A percentile compares a stretch with the other conserved stretches of the same genome.
Evolutionary conservation across 2,797 vertebrate species (phyloP).

Genomic region (Fringilla coelebs): DNA sequence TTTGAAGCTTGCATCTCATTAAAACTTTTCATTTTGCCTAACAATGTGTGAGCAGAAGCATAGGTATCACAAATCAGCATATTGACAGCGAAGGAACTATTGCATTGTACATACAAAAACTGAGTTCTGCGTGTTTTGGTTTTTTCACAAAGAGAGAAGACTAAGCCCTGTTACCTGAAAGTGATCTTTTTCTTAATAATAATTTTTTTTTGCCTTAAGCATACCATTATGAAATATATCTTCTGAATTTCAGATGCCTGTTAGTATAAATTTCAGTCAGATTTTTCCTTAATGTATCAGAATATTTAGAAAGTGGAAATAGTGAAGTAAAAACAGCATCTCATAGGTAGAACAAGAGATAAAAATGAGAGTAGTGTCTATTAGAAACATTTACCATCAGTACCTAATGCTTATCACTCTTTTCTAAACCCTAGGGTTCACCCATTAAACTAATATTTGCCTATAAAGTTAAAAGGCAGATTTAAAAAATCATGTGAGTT

Average conservation of each 20-base stretch:
- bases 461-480: neutral
- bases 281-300: neutral
- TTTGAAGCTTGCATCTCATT: constrained; percentile 71
- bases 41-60: constrained; percentile 47
- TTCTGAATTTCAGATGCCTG: neutral
- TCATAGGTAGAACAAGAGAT: neutral
- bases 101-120: neutral
- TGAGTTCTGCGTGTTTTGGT: neutral
- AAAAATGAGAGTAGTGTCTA: neutral
- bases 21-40: constrained; percentile 68
- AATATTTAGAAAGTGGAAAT: neutral
- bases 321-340: neutral
- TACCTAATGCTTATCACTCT: neutral
- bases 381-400: neutral
- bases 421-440: neutral
- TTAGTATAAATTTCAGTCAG: neutral
- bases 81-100: neutral
- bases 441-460: neutral
- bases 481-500: neutral
- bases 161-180: neutral
- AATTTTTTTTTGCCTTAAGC: constrained; percentile 14
- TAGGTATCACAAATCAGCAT: constrained; percentile 4
- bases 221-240: neutral
- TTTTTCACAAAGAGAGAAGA: constrained; percentile 33
- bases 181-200: constrained; percentile 22